Conservation (phyloP, 2,797 vertebrate genomes). For the Sternotherus odoratus region DNA sequence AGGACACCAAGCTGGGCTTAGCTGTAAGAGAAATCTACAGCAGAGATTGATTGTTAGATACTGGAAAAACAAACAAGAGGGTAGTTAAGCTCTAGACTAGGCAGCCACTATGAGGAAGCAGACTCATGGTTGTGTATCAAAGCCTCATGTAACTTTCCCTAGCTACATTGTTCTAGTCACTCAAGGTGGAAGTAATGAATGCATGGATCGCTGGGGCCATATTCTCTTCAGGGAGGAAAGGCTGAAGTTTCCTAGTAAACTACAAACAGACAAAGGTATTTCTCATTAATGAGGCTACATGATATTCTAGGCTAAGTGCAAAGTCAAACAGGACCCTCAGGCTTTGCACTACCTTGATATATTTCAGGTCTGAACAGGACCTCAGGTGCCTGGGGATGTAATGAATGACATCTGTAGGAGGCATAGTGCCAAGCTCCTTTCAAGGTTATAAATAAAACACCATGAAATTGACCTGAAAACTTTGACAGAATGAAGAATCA, state of each 20-base stretch:
- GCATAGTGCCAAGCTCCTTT: background rate
- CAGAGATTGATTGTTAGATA: background rate
- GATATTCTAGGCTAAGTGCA: background rate
- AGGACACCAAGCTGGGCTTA: background rate
- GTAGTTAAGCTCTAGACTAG: background rate
- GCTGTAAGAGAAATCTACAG: background rate
- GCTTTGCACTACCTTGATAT: background rate
- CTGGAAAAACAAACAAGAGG: background rate
- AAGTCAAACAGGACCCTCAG: background rate
- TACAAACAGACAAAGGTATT: background rate
- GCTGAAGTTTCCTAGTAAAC: background rate
- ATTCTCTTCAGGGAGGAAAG: background rate
- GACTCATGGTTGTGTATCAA: fast-evolving
- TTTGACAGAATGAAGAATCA: constrained; percentile 37
- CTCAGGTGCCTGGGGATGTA: background rate
- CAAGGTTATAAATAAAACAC: constrained; percentile 16
- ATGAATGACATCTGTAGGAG: fast-evolving
- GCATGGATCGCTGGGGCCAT: background rate
- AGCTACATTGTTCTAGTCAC: background rate
- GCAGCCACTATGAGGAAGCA: background rate
- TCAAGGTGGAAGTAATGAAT: background rate
- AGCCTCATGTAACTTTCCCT: background rate
- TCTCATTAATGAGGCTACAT: background rate
- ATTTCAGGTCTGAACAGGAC: background rate
- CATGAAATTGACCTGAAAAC: constrained; percentile 12